Percentiles rank a stretch among this genome's conserved stretches.
phyloP scores from a whole-genome alignment of 2,797 vertebrate genomes.

The Typhlichthys subterraneus region DNA sequence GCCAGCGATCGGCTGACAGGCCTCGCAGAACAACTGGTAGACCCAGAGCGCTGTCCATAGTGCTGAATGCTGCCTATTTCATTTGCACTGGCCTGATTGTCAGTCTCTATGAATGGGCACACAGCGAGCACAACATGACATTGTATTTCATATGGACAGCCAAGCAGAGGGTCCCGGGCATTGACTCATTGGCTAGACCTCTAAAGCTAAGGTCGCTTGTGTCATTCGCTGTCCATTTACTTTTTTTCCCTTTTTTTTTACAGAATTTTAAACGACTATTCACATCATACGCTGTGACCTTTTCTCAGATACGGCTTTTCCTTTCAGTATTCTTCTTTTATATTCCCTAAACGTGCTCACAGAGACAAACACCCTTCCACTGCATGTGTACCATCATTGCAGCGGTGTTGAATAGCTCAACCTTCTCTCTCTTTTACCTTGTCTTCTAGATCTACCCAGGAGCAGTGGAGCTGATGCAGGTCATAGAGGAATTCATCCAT shows the following conservation, averaged over 20 bases:
- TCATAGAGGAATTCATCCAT: conserved; percentile 99
- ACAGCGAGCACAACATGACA: conserved; percentile 44
- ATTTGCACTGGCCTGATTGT: conserved; percentile 43
- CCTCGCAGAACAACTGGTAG: conserved; percentile 30
- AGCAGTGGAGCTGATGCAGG: conserved; percentile 98
- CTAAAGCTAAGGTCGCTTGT: conserved; percentile 17
- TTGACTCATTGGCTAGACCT: conserved; percentile 22
- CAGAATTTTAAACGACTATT: background rate
- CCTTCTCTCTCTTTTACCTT: conserved; percentile 14
- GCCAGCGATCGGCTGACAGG: conserved; percentile 48
- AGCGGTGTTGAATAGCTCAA: conserved; percentile 17
- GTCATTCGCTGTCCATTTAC: conserved; percentile 21
- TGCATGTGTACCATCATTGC: conserved; percentile 17
- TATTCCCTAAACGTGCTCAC: background rate
- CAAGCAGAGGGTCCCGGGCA: conserved; percentile 37
- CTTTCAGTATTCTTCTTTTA: background rate
- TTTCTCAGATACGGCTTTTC: background rate
- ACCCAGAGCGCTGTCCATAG: conserved; percentile 48
- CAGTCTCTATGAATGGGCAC: conserved; percentile 43
- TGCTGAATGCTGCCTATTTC: conserved; percentile 50
- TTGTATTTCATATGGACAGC: conserved; percentile 27
- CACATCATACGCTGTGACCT: background rate
- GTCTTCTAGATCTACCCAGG: conserved; percentile 90
- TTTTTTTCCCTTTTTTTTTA: background rate
- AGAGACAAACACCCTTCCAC: background rate